Conservation (phyloP, 1,140 invertebrate species). For the Bathynomus jamesi region DNA sequence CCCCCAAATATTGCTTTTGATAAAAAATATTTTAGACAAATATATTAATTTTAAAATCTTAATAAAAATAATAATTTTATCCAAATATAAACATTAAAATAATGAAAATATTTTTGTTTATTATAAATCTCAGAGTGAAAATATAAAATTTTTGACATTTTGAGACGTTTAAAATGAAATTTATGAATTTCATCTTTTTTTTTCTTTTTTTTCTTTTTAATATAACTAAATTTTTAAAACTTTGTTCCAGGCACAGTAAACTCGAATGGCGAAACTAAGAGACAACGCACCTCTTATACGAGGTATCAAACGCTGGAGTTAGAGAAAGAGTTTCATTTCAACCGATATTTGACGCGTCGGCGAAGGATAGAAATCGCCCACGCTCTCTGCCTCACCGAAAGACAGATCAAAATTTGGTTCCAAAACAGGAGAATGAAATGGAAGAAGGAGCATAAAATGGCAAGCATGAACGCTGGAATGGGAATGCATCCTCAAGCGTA, state of each 20-base stretch:
- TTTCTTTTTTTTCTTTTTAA: too few species aligned
- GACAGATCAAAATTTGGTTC: conserved; percentile 95
- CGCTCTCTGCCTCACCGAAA: conserved; percentile 66
- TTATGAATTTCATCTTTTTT: too few species aligned
- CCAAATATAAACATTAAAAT: too few species aligned
- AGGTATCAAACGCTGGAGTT: conserved; percentile 91
- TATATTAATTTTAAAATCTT: too few species aligned
- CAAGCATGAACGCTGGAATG: conserved; percentile 38
- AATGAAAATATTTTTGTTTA: too few species aligned
- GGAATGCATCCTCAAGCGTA: conserved; percentile 39
- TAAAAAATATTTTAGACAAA: too few species aligned
- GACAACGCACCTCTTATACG: conserved; percentile 90
- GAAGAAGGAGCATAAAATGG: conserved; percentile 96
- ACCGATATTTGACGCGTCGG: conserved; percentile 77
- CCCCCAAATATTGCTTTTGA: too few species aligned
- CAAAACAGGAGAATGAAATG: conserved; percentile 97
- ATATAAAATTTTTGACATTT: too few species aligned
- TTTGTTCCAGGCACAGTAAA: conserved; percentile 32
- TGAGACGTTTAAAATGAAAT: too few species aligned
- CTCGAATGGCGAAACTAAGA: conserved; percentile 60
- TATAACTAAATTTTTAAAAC: background rate
- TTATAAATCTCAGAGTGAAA: too few species aligned
- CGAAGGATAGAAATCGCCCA: conserved; percentile 76
- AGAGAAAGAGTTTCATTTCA: conserved; percentile 96
- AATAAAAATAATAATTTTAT: too few species aligned